phyloP scores from a whole-genome alignment of 2,797 vertebrate genomes.

The Acrossocheilus fasciatus region DNA sequence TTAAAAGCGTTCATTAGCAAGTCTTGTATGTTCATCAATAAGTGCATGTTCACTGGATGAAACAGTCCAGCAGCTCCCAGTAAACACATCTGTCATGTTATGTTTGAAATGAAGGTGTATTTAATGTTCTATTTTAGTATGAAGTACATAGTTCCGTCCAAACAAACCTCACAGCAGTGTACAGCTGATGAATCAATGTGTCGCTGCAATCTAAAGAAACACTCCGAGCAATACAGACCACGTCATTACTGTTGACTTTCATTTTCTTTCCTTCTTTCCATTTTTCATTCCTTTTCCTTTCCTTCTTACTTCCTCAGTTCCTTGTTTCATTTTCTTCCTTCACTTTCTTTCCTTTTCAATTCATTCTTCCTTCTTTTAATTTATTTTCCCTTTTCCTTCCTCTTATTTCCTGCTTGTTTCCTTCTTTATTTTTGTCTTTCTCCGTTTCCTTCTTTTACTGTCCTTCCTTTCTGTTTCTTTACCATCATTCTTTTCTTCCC shows the following conservation, averaged over 20 bases:
- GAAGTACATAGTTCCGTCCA: background rate
- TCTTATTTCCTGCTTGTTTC: background rate
- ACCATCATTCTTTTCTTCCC: background rate
- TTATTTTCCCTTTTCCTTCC: background rate
- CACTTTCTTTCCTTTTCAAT: background rate
- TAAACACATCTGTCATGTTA: constrained; percentile 25
- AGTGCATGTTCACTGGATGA: constrained; percentile 20
- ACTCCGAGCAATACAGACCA: constrained; percentile 41
- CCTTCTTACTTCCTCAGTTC: background rate
- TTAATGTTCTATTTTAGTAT: constrained; percentile 9
- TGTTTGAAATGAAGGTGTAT: constrained; percentile 3
- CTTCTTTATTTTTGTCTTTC: background rate
- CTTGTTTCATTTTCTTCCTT: background rate
- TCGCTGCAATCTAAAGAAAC: background rate
- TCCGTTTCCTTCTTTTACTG: background rate
- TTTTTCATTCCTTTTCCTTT: background rate
- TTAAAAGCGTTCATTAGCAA: background rate
- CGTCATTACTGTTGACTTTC: background rate
- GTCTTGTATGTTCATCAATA: background rate
- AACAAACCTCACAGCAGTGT: background rate
- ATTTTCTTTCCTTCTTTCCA: background rate
- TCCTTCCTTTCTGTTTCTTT: background rate
- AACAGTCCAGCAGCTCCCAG: background rate
- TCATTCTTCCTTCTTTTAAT: background rate
- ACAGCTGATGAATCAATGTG: constrained; percentile 1